A percentile compares a stretch with the other conserved stretches of the same genome.
phyloP scores from a whole-genome alignment of 2,888 invertebrate genomes.

The Chymomyza fuscimana region DNA sequence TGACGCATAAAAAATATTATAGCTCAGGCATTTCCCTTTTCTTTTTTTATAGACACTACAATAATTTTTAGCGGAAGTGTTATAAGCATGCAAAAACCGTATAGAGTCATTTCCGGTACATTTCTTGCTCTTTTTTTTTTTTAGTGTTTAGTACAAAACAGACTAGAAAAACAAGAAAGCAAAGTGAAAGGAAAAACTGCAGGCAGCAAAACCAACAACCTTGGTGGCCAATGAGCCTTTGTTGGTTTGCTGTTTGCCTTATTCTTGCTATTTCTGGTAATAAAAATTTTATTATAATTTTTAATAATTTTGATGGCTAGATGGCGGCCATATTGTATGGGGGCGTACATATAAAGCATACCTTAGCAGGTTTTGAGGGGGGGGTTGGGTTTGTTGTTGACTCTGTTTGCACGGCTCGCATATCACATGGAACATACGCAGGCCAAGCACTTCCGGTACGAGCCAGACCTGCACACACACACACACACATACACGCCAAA shows the following conservation, averaged over 20 bases:
- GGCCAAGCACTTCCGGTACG: slow-evolving; percentile 39
- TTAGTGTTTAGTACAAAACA: neutral
- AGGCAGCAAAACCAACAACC: slow-evolving; percentile 9
- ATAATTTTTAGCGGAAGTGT: slow-evolving; percentile 55
- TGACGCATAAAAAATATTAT: neutral
- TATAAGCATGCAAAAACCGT: slow-evolving; percentile 55
- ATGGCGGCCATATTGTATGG: slow-evolving; percentile 1
- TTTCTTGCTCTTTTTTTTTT: slow-evolving; percentile 32
- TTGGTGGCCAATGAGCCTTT: slow-evolving; percentile 2
- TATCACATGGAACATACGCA: slow-evolving; percentile 42
- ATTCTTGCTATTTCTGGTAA: slow-evolving; percentile 58
- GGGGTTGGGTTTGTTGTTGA: too few species aligned
- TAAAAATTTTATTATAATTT: slow-evolving; percentile 70
- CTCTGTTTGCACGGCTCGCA: neutral
- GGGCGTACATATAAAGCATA: neutral
- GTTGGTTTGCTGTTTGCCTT: slow-evolving; percentile 14
- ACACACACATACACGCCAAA: slow-evolving; percentile 8
- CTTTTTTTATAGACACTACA: slow-evolving; percentile 24
- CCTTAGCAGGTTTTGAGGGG: neutral
- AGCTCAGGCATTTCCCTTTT: neutral
- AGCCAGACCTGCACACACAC: slow-evolving; percentile 18
- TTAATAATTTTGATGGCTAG: slow-evolving; percentile 61
- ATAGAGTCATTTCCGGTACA: slow-evolving; percentile 69
- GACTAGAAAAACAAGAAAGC: neutral
- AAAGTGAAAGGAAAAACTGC: slow-evolving; percentile 32